These are phyloP conservation scores for Bembecia ichneumoniformis DNA, from an alignment of 2,888 invertebrate genomes.

Conservation along the genomic window DNA sequence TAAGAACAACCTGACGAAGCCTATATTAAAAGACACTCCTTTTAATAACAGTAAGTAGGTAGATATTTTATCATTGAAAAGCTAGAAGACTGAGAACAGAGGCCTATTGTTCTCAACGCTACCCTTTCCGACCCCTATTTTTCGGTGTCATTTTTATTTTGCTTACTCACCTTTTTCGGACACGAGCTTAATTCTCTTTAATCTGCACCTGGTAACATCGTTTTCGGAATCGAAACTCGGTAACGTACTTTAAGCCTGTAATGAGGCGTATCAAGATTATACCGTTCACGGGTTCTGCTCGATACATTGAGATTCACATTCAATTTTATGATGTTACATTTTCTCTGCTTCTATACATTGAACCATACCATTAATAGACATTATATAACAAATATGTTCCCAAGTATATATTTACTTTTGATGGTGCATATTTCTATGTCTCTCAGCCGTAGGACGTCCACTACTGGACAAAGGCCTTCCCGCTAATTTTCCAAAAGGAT, in stretches of 20 bases:
- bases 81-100: background rate
- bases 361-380: no score
- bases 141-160: slow-evolving; percentile 1
- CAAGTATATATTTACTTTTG: no score
- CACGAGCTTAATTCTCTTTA: background rate
- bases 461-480: no score
- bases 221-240: background rate
- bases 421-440: no score
- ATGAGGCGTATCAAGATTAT: background rate
- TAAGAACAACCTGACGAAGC: no score
- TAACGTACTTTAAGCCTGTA: background rate
- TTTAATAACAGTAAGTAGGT: background rate
- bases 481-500: no score
- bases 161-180: slow-evolving; percentile 2
- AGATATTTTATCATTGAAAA: background rate
- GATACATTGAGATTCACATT: no score
- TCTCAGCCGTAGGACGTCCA: no score
- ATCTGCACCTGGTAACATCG: slow-evolving; percentile 3
- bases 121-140: background rate
- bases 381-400: no score
- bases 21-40: background rate
- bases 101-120: background rate
- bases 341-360: no score
- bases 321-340: no score
- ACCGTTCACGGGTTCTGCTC: background rate